Evolutionary conservation across 2,797 vertebrate genomes (phyloP).

Genomic region (Mus minutoides): DNA sequence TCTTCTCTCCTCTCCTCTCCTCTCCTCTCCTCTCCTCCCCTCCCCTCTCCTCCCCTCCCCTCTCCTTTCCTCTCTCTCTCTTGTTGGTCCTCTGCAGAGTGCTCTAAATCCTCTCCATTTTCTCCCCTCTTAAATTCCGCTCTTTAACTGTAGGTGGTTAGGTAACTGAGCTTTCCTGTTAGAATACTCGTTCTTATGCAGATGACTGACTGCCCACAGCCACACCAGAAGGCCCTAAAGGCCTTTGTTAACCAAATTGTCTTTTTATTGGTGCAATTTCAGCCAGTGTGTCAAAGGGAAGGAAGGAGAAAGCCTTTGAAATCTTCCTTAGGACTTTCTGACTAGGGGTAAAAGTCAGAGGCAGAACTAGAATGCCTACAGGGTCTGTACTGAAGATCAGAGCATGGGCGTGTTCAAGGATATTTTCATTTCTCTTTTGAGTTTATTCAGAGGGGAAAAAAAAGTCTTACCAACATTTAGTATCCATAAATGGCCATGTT

Average conservation of each 20-base stretch:
- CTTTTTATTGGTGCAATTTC: constrained; percentile 55
- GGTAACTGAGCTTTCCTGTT: neutral
- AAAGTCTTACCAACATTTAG: neutral
- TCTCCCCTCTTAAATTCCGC: neutral
- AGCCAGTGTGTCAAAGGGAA: constrained; percentile 34
- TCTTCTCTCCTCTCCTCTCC: rapidly evolving
- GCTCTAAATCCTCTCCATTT: constrained; percentile 22
- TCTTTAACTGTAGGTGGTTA: neutral
- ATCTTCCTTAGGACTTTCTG: constrained; percentile 14
- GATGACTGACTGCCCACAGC: neutral
- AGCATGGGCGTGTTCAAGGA: neutral
- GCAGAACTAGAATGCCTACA: neutral
- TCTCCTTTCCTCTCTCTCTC: neutral
- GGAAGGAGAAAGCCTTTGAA: constrained; percentile 31
- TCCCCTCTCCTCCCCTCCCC: no score
- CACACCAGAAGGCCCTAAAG: constrained; percentile 31
- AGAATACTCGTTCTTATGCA: neutral
- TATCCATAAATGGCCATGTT: neutral
- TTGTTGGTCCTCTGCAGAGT: neutral
- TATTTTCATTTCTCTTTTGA: constrained; percentile 35
- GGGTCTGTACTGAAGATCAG: neutral
- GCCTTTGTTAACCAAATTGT: constrained; percentile 49
- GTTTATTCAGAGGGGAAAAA: constrained; percentile 4
- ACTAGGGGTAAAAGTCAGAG: neutral
- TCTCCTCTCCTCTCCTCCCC: no score